Percentiles rank a stretch among this genome's conserved stretches.
phyloP scores from a whole-genome alignment of 2,888 invertebrate species.

The Andrena marginata region DNA sequence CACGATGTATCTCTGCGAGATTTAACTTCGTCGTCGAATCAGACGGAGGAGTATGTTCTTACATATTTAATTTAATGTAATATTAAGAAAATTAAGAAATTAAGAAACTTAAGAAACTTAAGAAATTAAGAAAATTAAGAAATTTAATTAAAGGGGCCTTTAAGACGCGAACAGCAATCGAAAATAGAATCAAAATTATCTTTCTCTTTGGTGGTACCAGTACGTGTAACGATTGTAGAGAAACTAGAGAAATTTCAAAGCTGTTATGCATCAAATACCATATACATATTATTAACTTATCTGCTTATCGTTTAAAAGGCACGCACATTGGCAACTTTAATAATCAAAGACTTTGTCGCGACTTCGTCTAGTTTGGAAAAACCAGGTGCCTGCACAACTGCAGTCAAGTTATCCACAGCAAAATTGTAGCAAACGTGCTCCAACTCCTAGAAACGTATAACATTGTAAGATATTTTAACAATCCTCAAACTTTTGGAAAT shows the following conservation, averaged over 20 bases:
- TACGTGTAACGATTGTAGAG: not conserved
- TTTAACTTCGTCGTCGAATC: conserved; percentile 5
- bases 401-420: conserved; percentile 88
- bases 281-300: not conserved
- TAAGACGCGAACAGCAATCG: not conserved
- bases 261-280: not conserved
- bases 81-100: too few species aligned
- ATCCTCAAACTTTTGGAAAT: not conserved
- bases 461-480: not conserved
- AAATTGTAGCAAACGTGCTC: conserved; percentile 88
- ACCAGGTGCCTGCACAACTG: conserved; percentile 87
- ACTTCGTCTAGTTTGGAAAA: conserved; percentile 87
- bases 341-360: conserved; percentile 86
- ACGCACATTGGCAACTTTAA: conserved; percentile 84
- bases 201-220: too few species aligned
- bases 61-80: conserved; percentile 27
- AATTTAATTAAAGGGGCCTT: not conserved
- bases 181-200: too few species aligned
- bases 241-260: not conserved
- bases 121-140: too few species aligned
- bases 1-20: not conserved
- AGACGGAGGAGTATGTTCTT: conserved; percentile 1
- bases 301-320: conserved; percentile 85
- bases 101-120: too few species aligned
- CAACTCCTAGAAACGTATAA: conserved; percentile 85